These are phyloP conservation scores for Nannobrachium achirus DNA, from an alignment of 2,113 vertebrate genomes.

Conservation along the genomic window DNA sequence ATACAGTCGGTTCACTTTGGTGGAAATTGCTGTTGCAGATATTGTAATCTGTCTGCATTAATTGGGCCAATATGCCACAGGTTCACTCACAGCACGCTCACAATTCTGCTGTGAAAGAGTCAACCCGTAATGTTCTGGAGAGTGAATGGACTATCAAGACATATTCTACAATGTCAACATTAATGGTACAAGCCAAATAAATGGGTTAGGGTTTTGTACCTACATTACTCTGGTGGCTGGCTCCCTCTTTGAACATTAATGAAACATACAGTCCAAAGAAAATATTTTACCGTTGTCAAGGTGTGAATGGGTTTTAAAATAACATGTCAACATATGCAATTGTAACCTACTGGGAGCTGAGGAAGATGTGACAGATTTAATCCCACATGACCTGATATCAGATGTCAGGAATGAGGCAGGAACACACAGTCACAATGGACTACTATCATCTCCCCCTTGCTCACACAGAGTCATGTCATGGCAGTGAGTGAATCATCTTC, in stretches of 20 bases:
- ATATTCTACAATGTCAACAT: background rate
- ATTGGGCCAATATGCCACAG: slow-evolving; percentile 33
- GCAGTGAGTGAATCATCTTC: slow-evolving; percentile 2
- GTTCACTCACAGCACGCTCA: no score
- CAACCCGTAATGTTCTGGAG: no score
- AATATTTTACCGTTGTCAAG: slow-evolving; percentile 16
- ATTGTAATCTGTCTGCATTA: slow-evolving; percentile 2
- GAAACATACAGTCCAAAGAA: slow-evolving; percentile 9
- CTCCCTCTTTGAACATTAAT: no score
- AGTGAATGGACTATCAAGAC: background rate
- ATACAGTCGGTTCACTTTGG: no score
- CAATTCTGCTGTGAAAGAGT: no score
- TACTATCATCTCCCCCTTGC: slow-evolving; percentile 12
- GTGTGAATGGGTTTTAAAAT: no score
- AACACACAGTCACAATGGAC: slow-evolving; percentile 25
- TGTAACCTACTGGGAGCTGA: background rate
- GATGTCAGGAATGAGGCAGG: slow-evolving; percentile 31
- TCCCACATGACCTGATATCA: slow-evolving; percentile 35
- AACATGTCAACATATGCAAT: no score
- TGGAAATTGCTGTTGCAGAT: slow-evolving; percentile 23
- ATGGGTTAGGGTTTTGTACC: no score
- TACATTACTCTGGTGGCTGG: no score
- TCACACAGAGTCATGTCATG: slow-evolving; percentile 13
- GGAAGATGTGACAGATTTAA: slow-evolving; percentile 19
- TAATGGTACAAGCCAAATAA: no score